These are phyloP conservation scores for Pogona vitticeps DNA, from an alignment of 2,113 vertebrate genomes.

Conservation along the genomic window DNA sequence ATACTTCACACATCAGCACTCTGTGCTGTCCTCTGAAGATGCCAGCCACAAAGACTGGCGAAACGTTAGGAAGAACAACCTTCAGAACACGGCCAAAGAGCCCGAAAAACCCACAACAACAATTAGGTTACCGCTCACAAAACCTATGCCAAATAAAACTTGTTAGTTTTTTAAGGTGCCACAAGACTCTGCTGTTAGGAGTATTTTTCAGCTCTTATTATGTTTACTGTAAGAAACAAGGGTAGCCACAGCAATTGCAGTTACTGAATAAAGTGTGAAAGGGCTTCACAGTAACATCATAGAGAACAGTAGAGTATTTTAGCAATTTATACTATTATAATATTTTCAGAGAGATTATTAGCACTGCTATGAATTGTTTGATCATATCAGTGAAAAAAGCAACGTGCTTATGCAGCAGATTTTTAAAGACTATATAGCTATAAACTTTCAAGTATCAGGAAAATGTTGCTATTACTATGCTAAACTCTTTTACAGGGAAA, in stretches of 20 bases:
- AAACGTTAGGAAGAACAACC: no score
- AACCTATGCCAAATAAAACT: no score
- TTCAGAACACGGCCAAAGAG: no score
- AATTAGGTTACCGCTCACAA: no score
- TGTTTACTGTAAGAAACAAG: background rate
- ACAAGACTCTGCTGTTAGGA: no score
- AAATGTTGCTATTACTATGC: constrained; percentile 31
- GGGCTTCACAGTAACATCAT: background rate
- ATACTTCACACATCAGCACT: background rate
- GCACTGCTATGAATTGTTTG: background rate
- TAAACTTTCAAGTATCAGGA: constrained; percentile 9
- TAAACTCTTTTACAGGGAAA: constrained; percentile 72
- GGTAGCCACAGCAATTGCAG: background rate
- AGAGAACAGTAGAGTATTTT: background rate
- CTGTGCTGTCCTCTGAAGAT: background rate
- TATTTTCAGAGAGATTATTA: constrained; percentile 5
- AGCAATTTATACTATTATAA: background rate
- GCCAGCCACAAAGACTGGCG: no score
- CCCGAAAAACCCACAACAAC: no score
- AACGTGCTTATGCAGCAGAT: constrained; percentile 12
- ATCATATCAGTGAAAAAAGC: background rate
- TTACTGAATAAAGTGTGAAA: background rate
- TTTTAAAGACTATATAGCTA: rapidly evolving
- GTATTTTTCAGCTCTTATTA: background rate
- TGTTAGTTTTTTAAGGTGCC: background rate